Percentiles rank a stretch among this genome's conserved stretches.
Conservation (phyloP, 2,888 invertebrate species). For the Lasius platythorax region DNA sequence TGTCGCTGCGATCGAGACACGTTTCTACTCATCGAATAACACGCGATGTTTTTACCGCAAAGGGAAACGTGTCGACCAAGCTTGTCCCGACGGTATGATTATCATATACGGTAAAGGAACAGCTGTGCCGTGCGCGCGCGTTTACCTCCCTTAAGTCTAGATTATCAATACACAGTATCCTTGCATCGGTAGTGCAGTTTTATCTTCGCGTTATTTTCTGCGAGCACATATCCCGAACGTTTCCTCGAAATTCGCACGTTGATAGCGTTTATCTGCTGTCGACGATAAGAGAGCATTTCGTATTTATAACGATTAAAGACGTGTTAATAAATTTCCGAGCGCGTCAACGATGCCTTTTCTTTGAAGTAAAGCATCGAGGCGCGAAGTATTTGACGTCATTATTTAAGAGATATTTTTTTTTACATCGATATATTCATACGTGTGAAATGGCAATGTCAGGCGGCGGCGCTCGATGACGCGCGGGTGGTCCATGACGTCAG, state of each 20-base stretch:
- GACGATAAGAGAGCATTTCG: constrained; percentile 15
- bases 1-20: constrained; percentile 9
- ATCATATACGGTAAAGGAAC: constrained; percentile 25
- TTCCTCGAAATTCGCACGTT: constrained; percentile 20
- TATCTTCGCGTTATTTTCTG: neutral
- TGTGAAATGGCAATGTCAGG: constrained; percentile 38
- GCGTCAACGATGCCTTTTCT: neutral
- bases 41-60: constrained; percentile 44
- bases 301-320: constrained; percentile 28
- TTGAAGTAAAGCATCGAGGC: constrained; percentile 35
- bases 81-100: neutral
- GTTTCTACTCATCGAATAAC: constrained; percentile 55
- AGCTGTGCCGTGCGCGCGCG: neutral
- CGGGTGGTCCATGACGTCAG: constrained; percentile 77
- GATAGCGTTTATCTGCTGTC: neutral
- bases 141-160: constrained; percentile 58
- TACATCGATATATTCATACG: constrained; percentile 19
- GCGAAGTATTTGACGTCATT: constrained; percentile 37
- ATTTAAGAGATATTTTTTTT: constrained; percentile 36
- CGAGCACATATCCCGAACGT: neutral
- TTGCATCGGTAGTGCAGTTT: constrained; percentile 76
- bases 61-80: constrained; percentile 8
- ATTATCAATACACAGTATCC: constrained; percentile 61
- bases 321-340: constrained; percentile 4
- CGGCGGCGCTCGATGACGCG: constrained; percentile 73